Percentiles rank a stretch among this genome's conserved stretches.
These are phyloP conservation scores for Polyergus mexicanus DNA, from an alignment of 1,140 invertebrate species.

Conservation along the genomic window DNA sequence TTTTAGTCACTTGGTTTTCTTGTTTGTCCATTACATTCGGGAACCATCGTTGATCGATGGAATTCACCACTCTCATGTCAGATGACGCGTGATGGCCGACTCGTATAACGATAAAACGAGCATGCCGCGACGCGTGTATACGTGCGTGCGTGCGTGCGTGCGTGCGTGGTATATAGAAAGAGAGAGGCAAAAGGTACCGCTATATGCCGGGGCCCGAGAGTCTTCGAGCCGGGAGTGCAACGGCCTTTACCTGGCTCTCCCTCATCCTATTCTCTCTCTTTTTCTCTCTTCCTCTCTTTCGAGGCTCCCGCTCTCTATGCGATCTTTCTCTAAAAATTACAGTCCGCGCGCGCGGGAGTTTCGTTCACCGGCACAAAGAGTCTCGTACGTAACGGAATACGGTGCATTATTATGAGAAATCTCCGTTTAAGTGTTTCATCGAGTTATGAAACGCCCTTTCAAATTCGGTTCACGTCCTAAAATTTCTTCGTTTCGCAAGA, in stretches of 20 bases:
- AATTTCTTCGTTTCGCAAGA: constrained; percentile 8
- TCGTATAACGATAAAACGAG: constrained; percentile 1
- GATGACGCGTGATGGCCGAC: constrained; percentile 61
- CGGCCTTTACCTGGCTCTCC: constrained; percentile 78
- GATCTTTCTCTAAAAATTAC: constrained; percentile 66
- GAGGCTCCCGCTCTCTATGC: constrained; percentile 18
- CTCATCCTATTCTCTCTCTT: constrained; percentile 46
- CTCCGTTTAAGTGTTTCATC: not conserved
- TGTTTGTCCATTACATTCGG: constrained; percentile 8
- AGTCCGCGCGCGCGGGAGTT: constrained; percentile 55
- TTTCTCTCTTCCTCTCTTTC: not conserved
- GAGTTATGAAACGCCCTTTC: constrained; percentile 7
- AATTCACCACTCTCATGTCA: constrained; percentile 12
- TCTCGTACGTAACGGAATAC: constrained; percentile 67
- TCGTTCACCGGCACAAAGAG: constrained; percentile 55
- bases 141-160: not conserved
- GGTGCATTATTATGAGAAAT: constrained; percentile 41
- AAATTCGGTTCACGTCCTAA: not conserved
- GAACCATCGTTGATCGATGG: constrained; percentile 16
- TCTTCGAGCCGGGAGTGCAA: constrained; percentile 75
- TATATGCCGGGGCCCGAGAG: constrained; percentile 61
- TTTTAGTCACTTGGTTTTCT: not conserved
- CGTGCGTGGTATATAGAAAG: not conserved
- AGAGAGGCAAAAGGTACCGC: constrained; percentile 72
- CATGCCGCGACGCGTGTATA: not conserved